Percentiles rank a stretch among this genome's conserved stretches.
Conservation (phyloP, 2,113 vertebrate species). For the Phaetusa simplex region DNA sequence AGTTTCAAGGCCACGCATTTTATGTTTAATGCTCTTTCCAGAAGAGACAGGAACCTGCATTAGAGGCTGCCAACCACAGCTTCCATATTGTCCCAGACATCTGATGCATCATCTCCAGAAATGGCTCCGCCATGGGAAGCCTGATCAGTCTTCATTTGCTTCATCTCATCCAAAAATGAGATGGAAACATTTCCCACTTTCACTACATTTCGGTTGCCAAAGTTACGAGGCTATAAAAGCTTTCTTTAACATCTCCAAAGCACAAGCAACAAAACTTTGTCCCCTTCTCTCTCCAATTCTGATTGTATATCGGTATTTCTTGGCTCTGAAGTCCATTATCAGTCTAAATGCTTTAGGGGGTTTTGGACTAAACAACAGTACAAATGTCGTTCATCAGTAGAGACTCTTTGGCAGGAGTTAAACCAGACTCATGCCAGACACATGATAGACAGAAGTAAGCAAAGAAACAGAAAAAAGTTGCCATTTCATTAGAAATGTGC, state of each 20-base stretch:
- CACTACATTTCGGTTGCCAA: not conserved
- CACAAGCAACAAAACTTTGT: not conserved
- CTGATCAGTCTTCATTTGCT: not conserved
- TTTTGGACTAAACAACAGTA: conserved; percentile 11
- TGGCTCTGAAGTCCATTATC: conserved; percentile 26
- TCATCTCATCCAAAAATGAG: not conserved
- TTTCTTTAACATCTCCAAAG: conserved; percentile 1
- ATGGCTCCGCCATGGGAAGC: not conserved
- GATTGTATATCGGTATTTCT: not conserved
- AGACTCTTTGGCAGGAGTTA: conserved; percentile 21
- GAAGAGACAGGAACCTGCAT: not conserved
- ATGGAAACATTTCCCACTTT: not conserved
- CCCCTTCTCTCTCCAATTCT: not conserved
- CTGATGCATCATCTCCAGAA: not conserved
- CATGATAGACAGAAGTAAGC: not conserved
- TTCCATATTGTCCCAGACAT: not conserved
- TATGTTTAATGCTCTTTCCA: not conserved
- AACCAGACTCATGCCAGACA: not conserved
- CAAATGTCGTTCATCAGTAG: not conserved
- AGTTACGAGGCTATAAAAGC: not conserved
- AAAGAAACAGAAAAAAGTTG: not conserved
- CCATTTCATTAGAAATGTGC: not conserved
- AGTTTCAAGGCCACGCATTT: not conserved
- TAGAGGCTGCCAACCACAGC: not conserved
- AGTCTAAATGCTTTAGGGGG: not conserved